phyloP scores from a whole-genome alignment of 2,888 invertebrate genomes.

The Tortrix viridana region DNA sequence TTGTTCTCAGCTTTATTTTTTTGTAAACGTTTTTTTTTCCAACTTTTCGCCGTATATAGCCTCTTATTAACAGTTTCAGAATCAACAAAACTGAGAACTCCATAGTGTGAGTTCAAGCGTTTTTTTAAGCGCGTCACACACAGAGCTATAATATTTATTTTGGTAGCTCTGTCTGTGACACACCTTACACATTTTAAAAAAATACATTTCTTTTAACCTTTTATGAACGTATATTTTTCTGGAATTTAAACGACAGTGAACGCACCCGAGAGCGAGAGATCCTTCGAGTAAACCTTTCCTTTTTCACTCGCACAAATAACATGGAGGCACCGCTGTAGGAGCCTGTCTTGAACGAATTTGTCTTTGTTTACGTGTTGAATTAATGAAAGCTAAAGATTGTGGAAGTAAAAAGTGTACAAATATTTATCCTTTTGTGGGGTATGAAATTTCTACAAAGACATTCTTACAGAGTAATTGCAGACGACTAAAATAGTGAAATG shows the following conservation, averaged over 20 bases:
- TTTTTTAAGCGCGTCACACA: no score
- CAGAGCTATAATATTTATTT: no score
- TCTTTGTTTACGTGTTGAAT: conserved; percentile 83
- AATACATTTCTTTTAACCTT: not conserved
- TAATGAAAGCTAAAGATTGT: conserved; percentile 44
- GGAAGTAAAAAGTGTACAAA: conserved; percentile 32
- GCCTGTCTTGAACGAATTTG: conserved; percentile 65
- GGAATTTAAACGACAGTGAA: conserved; percentile 24
- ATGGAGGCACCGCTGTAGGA: conserved; percentile 73
- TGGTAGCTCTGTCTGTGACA: no score
- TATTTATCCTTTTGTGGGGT: conserved; percentile 52
- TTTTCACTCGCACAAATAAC: conserved; percentile 59
- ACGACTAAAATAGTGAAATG: conserved; percentile 66
- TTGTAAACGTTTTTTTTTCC: no score
- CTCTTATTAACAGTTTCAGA: no score
- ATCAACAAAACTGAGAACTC: no score
- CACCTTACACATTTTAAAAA: no score
- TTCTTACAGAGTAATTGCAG: conserved; percentile 49
- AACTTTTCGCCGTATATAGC: no score
- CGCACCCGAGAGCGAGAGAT: conserved; percentile 18
- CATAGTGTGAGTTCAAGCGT: no score
- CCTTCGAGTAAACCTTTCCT: conserved; percentile 23
- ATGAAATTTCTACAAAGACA: conserved; percentile 66
- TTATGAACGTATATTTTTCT: conserved; percentile 26
- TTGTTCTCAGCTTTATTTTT: no score